Evolutionary conservation across 2,797 vertebrate genomes (phyloP), one percentile per base, ranked within the genome.

Genomic region (Adrianichthys oophorus): DNA sequence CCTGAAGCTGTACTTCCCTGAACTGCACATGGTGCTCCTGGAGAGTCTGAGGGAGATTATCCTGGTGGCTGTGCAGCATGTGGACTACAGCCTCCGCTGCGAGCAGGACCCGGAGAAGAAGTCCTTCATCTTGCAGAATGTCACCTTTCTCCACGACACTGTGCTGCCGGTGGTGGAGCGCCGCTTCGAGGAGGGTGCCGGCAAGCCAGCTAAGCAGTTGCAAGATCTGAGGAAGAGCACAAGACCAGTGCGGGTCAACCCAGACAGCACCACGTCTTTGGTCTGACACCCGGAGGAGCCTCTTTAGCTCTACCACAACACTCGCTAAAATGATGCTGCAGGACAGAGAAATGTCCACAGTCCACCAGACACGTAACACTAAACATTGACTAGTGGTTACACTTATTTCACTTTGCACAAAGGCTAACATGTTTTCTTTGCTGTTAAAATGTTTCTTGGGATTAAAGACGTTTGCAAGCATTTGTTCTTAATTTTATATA

Each of bases 81-180:
- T 99, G 46, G 98, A 99, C 88, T 99, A 98, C 85, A 98, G 96
- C 82, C 92, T 99, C 48, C 94, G 97, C 8, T 99, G 98, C 17
- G 97, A 99, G 80, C 98, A 99, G 87, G 98, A 99, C 56, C 80
- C 93, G 0, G 96, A 98, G 86, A 98, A 97, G 86, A 99, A 99
- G 82, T 67, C 88, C 13, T 99, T 99, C 76, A 93, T 99, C 76
- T 63, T 95, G 65, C 95, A 95, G 77, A 99, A 99, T 2, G 96
- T 94, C n/a, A 86, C 91, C 52, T 99, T 99, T 86, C 91, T 99
- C 4, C 95, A 98, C 24, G 97, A 99, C 87, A 97, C 92, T 0
- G 96, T 98, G 62, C 95, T 99, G 71, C 96, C 95, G 0, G 95
- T 97, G 82, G 95, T 99, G 85, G 96, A 98, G 85, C 94, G 90